Percentiles rank a stretch among this genome's conserved stretches.
phyloP scores from a whole-genome alignment of 1,140 invertebrate species.

The Choristoneura fumiferana region DNA sequence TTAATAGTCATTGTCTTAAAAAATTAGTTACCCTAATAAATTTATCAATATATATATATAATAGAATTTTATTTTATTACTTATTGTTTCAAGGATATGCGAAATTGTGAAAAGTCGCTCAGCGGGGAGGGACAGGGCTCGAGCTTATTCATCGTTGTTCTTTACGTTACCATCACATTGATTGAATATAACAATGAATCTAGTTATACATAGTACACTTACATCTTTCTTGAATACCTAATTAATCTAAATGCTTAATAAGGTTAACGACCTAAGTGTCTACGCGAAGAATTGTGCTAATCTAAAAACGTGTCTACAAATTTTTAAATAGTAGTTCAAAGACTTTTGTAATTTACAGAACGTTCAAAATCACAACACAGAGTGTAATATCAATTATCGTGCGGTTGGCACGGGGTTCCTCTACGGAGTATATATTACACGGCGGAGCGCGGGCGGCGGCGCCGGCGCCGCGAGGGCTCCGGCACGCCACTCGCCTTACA shows the following conservation, averaged over 20 bases:
- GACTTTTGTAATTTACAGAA: conserved; percentile 76
- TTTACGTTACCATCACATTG: conserved; percentile 68
- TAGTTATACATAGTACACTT: conserved; percentile 63
- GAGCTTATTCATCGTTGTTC: conserved; percentile 63
- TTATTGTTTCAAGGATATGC: conserved; percentile 78
- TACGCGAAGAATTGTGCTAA: conserved; percentile 77
- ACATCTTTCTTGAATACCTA: conserved; percentile 59
- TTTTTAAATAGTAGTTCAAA: conserved; percentile 70
- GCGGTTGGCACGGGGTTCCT: conserved; percentile 59
- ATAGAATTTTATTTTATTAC: conserved; percentile 74
- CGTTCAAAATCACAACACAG: conserved; percentile 78
- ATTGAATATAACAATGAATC: conserved; percentile 72
- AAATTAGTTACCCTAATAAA: conserved; percentile 78
- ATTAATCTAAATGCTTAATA: conserved; percentile 70
- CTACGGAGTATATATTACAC: conserved; percentile 61
- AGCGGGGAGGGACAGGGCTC: conserved; percentile 51
- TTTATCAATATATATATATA: conserved; percentile 78
- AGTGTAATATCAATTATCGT: conserved; percentile 77
- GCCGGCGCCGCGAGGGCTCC: not conserved
- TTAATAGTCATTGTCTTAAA: conserved; percentile 77
- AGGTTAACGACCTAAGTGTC: conserved; percentile 64
- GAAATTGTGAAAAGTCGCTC: conserved; percentile 71
- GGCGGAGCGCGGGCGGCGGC: conserved; percentile 24
- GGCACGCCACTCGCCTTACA: conserved; percentile 23
- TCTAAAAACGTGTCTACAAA: conserved; percentile 74